phyloP scores from a whole-genome alignment of 2,888 invertebrate species.

The Dasypogon diadema region DNA sequence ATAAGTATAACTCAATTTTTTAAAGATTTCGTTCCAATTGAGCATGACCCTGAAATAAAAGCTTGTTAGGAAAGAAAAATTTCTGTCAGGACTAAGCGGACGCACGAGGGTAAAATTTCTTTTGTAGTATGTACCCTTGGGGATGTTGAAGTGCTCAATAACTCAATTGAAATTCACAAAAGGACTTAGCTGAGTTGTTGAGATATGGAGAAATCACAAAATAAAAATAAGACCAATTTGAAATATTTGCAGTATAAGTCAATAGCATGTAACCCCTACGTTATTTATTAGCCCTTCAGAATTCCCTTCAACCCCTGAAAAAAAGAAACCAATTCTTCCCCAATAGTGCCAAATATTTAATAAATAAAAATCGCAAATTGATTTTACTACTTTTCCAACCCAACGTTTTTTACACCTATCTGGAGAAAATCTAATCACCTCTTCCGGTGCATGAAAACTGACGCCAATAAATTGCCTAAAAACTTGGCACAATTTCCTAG shows the following conservation, averaged over 20 bases:
- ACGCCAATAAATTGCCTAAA: neutral
- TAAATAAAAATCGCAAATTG: neutral
- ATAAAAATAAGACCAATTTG: neutral
- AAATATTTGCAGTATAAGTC: too few relatives aligned
- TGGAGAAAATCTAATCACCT: slow-evolving; percentile 5
- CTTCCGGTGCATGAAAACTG: slow-evolving; percentile 5
- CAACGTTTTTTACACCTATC: neutral
- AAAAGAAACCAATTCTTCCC: too few relatives aligned
- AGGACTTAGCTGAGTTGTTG: neutral
- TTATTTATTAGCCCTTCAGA: too few relatives aligned
- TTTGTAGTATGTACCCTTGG: neutral
- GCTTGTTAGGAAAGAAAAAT: slow-evolving; percentile 22
- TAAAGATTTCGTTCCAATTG: too few relatives aligned
- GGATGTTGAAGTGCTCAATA: slow-evolving; percentile 13
- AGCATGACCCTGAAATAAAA: slow-evolving; percentile 16
- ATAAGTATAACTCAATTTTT: too few relatives aligned
- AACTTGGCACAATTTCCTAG: neutral
- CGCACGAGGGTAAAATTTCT: neutral
- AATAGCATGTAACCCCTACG: too few relatives aligned
- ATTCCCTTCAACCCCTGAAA: too few relatives aligned
- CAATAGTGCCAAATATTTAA: neutral
- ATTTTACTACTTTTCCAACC: neutral
- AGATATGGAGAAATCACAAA: neutral
- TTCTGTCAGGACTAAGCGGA: neutral
- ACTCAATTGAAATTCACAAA: slow-evolving; percentile 21